Evolutionary conservation across 1,140 invertebrate species (phyloP).

Genomic region (Heliothis subflexa): DNA sequence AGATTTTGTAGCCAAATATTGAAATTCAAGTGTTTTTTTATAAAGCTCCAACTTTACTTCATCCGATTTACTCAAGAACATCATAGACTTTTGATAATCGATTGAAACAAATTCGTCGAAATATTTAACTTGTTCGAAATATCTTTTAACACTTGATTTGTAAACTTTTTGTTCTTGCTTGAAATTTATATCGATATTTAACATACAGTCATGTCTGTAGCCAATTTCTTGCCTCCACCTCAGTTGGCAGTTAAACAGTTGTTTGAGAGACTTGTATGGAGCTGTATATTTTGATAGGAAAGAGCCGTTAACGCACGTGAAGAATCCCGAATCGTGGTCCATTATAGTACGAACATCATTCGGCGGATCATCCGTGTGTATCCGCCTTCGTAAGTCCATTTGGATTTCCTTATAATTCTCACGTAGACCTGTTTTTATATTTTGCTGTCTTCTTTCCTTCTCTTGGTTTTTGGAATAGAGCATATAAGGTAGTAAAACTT

Average conservation of each 20-base stretch:
- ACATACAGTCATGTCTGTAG: constrained; percentile 85
- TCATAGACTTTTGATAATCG: constrained; percentile 87
- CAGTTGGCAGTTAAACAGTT: constrained; percentile 58
- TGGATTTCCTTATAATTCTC: constrained; percentile 68
- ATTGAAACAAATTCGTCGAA: constrained; percentile 88
- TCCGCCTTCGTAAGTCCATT: constrained; percentile 56
- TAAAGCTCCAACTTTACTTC: constrained; percentile 77
- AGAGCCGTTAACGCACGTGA: constrained; percentile 58
- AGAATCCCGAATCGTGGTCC: constrained; percentile 69
- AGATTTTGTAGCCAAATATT: constrained; percentile 77
- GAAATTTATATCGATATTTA: constrained; percentile 86
- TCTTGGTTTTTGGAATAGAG: constrained; percentile 67
- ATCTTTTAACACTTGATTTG: constrained; percentile 78
- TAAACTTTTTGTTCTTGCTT: constrained; percentile 84
- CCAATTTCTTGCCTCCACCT: constrained; percentile 73
- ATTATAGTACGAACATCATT: constrained; percentile 59
- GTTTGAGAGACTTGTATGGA: constrained; percentile 67
- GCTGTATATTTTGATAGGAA: constrained; percentile 51
- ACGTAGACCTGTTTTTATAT: constrained; percentile 53
- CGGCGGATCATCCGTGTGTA: constrained; percentile 52
- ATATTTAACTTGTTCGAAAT: constrained; percentile 80
- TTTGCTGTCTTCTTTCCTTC: constrained; percentile 54
- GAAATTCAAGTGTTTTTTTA: constrained; percentile 74
- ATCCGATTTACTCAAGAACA: constrained; percentile 82
- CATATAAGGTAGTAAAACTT: constrained; percentile 67